These are phyloP conservation scores for Oscheius sp. DNA, from an alignment of 2,888 invertebrate species.

Conservation along the genomic window DNA sequence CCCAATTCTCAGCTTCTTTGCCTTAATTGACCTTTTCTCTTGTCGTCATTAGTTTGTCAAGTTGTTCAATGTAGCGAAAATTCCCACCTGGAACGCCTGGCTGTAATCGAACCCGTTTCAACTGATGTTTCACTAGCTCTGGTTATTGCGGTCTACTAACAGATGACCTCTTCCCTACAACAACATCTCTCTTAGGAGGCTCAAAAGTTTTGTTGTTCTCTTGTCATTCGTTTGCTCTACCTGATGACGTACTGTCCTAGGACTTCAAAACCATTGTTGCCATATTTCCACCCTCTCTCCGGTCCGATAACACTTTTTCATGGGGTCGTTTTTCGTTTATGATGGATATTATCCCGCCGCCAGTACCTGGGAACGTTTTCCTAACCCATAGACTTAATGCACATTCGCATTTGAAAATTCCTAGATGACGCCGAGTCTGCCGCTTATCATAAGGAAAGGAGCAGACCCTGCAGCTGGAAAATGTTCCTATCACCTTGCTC, in stretches of 20 bases:
- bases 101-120: no score
- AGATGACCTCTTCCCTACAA: no score
- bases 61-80: not conserved
- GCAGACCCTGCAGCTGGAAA: no score
- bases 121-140: no score
- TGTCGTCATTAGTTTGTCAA: constrained; percentile 2
- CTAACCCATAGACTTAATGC: no score
- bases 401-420: not conserved
- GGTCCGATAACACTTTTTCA: constrained; percentile 23
- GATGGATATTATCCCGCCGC: constrained; percentile 14
- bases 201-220: no score
- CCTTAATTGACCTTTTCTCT: constrained; percentile 10
- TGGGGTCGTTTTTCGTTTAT: constrained; percentile 34
- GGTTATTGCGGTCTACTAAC: no score
- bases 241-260: no score
- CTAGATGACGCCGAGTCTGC: not conserved
- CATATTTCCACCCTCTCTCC: not conserved
- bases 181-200: no score
- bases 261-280: constrained; percentile 2
- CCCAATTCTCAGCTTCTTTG: constrained; percentile 23
- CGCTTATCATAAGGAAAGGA: not conserved
- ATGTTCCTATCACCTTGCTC: no score
- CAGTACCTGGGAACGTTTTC: not conserved
- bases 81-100: no score
- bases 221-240: no score